These are phyloP conservation scores for Gephyroberyx darwinii DNA, from an alignment of 2,797 vertebrate species.

Conservation along the genomic window DNA sequence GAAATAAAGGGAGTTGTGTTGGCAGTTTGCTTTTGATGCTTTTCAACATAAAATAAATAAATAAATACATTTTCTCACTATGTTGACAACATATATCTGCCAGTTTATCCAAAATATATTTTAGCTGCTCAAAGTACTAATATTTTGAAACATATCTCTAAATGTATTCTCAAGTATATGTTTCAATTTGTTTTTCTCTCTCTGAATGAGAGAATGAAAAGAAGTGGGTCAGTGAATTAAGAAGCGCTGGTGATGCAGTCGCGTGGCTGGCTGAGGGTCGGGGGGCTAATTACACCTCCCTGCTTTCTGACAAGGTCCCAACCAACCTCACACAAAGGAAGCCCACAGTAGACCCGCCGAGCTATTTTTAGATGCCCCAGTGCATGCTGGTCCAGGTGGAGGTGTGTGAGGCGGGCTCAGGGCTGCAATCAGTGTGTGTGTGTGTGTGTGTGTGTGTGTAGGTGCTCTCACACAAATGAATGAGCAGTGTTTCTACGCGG, in stretches of 20 bases:
- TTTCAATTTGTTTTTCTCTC: too few species aligned
- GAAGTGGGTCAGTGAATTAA: conserved; percentile 24
- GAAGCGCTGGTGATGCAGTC: conserved; percentile 10
- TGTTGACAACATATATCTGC: too few species aligned
- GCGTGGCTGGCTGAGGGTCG: conserved; percentile 10
- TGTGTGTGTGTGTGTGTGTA: conserved; percentile 26
- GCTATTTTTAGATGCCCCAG: conserved; percentile 71
- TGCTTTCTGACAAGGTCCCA: conserved; percentile 59
- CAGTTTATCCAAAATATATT: too few species aligned
- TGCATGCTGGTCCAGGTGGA: conserved; percentile 51
- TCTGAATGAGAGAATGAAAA: neutral
- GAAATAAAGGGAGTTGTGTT: neutral
- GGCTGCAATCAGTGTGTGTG: conserved; percentile 40
- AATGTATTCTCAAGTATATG: too few species aligned
- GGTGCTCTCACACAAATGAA: conserved; percentile 73
- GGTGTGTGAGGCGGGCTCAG: conserved; percentile 45
- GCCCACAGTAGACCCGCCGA: conserved; percentile 55
- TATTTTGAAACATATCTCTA: too few species aligned
- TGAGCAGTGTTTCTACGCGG: conserved; percentile 68
- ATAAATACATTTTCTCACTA: too few species aligned
- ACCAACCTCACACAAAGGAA: conserved; percentile 66
- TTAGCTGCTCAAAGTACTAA: too few species aligned
- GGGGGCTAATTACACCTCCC: conserved; percentile 40
- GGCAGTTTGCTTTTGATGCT: too few species aligned
- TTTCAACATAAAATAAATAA: too few species aligned